Conservation (phyloP, 1,140 invertebrate genomes). For the Andrena cerasifolii region DNA sequence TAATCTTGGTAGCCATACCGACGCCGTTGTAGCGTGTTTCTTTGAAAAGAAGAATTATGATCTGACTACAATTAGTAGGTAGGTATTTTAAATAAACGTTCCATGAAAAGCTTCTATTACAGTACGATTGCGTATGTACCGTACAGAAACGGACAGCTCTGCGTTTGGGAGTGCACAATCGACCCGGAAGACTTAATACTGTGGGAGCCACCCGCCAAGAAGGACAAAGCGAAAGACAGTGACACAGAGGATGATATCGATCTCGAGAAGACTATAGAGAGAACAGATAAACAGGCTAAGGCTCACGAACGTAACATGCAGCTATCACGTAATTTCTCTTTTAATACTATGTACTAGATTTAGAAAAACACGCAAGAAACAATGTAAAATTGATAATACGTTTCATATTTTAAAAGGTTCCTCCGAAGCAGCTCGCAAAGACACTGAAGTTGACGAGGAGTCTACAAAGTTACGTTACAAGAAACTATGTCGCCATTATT, state of each 20-base stretch:
- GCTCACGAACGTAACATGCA: conserved; percentile 20
- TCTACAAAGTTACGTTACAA: conserved; percentile 86
- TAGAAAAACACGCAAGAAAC: not conserved
- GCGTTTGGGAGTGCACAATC: conserved; percentile 94
- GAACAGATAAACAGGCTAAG: conserved; percentile 60
- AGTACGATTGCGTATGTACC: conserved; percentile 58
- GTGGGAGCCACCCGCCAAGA: conserved; percentile 80
- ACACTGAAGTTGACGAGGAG: conserved; percentile 6
- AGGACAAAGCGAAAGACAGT: conserved; percentile 79
- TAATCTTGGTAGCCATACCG: conserved; percentile 91
- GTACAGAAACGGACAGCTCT: conserved; percentile 86
- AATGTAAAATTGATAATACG: not conserved
- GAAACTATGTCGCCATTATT: conserved; percentile 87
- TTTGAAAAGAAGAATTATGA: conserved; percentile 94
- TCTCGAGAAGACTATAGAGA: conserved; percentile 75
- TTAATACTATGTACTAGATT: not conserved
- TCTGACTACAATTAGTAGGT: conserved; percentile 89
- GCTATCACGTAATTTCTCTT: conserved; percentile 25
- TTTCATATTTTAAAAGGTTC: conserved; percentile 24
- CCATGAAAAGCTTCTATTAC: not conserved
- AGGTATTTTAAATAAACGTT: conserved; percentile 63
- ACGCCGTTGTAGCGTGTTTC: conserved; percentile 91
- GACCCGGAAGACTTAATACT: conserved; percentile 86
- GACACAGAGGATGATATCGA: conserved; percentile 81
- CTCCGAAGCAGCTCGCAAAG: not conserved